Evolutionary conservation across 2,888 invertebrate genomes (phyloP), one percentile per base, ranked within the genome.

Genomic region (Trichopoda pennipes): DNA sequence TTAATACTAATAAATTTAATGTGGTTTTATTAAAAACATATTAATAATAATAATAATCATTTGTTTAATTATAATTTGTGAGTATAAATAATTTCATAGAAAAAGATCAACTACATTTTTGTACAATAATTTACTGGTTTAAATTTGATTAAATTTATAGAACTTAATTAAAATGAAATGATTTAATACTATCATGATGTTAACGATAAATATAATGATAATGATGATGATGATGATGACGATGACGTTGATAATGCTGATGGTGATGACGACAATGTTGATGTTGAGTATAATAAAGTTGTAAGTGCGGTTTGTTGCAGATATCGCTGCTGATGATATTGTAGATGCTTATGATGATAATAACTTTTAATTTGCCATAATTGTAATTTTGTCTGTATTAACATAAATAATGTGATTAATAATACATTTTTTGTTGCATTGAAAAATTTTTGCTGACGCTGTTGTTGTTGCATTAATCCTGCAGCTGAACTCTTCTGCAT

Each of bases 401-500:
- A 68, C 14, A 60, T 28, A 12, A 38, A 61, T 35, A 80, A 42
- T 56, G 68, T 28, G 42, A 58, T 51, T 68, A 80, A 74, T 49
- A 63, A 55, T 32, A 74, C 49, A 61, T 55, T 47, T 49, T 51
- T 66, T 79, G 61, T 69, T 66, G 60, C 49, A 53, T 60, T 55
- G 10, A 74, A 73, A 63, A 63, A 64, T 56, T 42, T 17, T 3
- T 70, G 14, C 28, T 28, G 44, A 14, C n/a, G n/a, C n/a, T 70
- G 69, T 3, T 47, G 38, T 55, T 79, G 58, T 51, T 79, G 44
- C 35, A n/a, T 66, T 38, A 79, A 56, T 16, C 64, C 66, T 51
- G 38, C 12, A 3, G 85, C 85, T 53, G 85, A 73, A 83, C 90
- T 90, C 73, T 90, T 90, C 81, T 90, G 90, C 90, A 89, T 90